These are phyloP conservation scores for Cerastis rubricosa DNA, from an alignment of 2,888 invertebrate genomes.

Conservation along the genomic window DNA sequence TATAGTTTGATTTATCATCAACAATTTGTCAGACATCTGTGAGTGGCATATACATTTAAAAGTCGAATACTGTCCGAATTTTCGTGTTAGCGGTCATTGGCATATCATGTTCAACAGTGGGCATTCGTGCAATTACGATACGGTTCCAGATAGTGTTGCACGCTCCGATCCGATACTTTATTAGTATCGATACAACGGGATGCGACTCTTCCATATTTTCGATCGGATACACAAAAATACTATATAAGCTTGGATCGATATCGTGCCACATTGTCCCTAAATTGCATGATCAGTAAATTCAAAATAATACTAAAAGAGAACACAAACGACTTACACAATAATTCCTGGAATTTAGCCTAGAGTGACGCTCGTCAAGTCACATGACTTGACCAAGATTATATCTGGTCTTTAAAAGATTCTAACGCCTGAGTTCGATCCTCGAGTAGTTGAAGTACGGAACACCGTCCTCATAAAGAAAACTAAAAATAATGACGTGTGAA, in stretches of 20 bases:
- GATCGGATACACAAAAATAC: background rate
- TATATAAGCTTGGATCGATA: background rate
- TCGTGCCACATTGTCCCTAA: background rate
- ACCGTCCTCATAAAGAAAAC: background rate
- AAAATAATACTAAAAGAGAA: background rate
- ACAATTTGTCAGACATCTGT: background rate
- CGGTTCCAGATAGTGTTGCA: conserved; percentile 14
- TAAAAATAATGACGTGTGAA: background rate
- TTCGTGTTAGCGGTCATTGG: background rate
- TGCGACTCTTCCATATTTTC: background rate
- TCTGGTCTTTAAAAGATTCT: background rate
- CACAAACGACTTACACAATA: background rate
- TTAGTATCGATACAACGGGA: background rate
- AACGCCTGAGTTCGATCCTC: background rate
- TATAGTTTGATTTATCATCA: background rate
- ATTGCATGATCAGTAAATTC: background rate
- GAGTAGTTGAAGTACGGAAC: background rate
- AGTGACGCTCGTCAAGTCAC: background rate
- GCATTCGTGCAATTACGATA: conserved; percentile 19
- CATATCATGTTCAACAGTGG: conserved; percentile 12
- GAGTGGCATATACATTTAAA: background rate
- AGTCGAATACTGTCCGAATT: background rate
- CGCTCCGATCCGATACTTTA: background rate
- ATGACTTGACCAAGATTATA: background rate
- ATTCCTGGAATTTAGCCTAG: background rate